phyloP scores from a whole-genome alignment of 2,888 invertebrate species.

The Gandaritis pyraliata region DNA sequence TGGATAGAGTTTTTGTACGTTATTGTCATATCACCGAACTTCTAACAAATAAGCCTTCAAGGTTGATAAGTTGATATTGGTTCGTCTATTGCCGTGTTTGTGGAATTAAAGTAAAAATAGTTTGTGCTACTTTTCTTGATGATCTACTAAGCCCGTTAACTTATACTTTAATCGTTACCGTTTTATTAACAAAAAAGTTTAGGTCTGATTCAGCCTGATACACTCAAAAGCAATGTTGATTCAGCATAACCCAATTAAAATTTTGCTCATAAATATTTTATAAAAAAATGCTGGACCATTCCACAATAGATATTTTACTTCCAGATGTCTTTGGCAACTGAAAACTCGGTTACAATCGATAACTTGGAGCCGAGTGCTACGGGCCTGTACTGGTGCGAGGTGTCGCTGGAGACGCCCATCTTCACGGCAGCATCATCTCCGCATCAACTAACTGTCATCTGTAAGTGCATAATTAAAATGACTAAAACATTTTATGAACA shows the following conservation, averaged over 20 bases:
- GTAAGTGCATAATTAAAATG: conserved; percentile 83
- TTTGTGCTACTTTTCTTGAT: too few species aligned
- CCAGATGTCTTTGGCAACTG: conserved; percentile 78
- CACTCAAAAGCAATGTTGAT: too few species aligned
- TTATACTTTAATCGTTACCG: too few species aligned
- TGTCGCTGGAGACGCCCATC: conserved; percentile 92
- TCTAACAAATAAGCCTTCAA: conserved; percentile 7
- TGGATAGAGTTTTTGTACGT: conserved; percentile 21
- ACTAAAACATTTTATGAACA: too few species aligned
- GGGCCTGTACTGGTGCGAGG: conserved; percentile 92
- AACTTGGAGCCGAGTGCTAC: conserved; percentile 91
- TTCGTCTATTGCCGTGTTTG: too few species aligned
- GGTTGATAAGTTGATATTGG: background rate
- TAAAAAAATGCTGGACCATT: too few species aligned
- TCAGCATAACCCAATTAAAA: too few species aligned
- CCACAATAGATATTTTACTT: conserved; percentile 21
- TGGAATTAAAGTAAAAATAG: too few species aligned
- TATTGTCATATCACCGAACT: conserved; percentile 27
- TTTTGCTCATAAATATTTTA: too few species aligned
- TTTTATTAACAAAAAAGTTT: too few species aligned
- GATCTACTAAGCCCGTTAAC: too few species aligned
- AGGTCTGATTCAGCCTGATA: too few species aligned
- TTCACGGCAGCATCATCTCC: conserved; percentile 91
- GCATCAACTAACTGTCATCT: conserved; percentile 91
- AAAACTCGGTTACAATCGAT: conserved; percentile 86